These are phyloP conservation scores for Mus minutoides DNA, from an alignment of 2,797 vertebrate genomes.

Conservation along the genomic window DNA sequence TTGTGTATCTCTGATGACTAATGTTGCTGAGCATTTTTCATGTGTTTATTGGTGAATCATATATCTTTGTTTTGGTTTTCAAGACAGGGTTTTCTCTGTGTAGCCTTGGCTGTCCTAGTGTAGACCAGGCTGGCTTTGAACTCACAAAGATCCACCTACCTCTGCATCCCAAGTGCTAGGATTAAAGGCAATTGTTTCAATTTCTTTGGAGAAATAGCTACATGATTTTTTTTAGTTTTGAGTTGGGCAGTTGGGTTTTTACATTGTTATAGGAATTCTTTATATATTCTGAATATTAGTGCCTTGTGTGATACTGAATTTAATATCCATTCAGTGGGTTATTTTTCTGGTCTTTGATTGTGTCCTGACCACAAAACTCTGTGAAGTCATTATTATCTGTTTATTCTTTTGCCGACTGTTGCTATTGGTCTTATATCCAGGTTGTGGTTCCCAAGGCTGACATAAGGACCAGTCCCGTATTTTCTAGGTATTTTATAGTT, in stretches of 20 bases:
- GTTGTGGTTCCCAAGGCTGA: background rate
- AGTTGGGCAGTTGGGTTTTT: background rate
- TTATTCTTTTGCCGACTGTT: background rate
- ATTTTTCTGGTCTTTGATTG: background rate
- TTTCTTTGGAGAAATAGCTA: background rate
- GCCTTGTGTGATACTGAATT: background rate
- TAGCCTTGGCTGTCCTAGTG: background rate
- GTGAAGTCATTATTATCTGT: background rate
- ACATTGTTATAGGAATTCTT: background rate
- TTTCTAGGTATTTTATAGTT: background rate
- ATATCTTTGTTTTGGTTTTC: background rate
- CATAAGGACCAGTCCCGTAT: background rate
- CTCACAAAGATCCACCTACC: background rate
- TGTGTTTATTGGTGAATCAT: background rate
- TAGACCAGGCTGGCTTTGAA: background rate
- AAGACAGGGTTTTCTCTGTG: background rate
- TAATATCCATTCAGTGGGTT: background rate
- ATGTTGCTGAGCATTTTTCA: background rate
- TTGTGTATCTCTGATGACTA: background rate
- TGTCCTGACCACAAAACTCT: background rate
- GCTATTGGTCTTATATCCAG: background rate
- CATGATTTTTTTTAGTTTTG: background rate
- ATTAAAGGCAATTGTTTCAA: background rate
- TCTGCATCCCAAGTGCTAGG: background rate
- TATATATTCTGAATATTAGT: background rate